Conservation (phyloP, 1,140 invertebrate species). For the Apis laboriosa region DNA sequence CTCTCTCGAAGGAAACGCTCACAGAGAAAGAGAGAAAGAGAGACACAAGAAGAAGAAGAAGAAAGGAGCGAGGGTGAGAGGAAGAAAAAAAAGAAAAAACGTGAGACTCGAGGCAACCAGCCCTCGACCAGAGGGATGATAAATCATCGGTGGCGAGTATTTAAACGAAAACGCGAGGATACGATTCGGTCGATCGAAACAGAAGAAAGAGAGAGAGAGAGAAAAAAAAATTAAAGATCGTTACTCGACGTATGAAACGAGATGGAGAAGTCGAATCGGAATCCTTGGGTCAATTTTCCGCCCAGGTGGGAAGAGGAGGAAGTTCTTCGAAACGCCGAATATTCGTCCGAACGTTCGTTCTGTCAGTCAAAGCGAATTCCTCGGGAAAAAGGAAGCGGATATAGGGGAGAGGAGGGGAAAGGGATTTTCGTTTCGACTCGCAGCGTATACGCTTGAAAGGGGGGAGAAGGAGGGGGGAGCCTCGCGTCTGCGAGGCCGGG, state of each 20-base stretch:
- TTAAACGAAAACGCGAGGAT: slow-evolving; percentile 62
- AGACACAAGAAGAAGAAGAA: neutral
- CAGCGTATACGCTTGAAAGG: slow-evolving; percentile 11
- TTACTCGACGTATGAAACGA: neutral
- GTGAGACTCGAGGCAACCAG: slow-evolving; percentile 60
- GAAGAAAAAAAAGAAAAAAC: neutral
- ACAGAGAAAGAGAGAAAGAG: neutral
- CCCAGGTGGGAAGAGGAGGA: slow-evolving; percentile 50
- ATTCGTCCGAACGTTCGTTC: slow-evolving; percentile 51
- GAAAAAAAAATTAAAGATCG: neutral
- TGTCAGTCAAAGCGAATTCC: slow-evolving; percentile 63
- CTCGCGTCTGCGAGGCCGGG: slow-evolving; percentile 62
- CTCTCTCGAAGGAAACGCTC: slow-evolving; percentile 14
- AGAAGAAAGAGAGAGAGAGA: too few relatives aligned
- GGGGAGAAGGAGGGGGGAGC: slow-evolving; percentile 47
- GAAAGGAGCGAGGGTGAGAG: neutral
- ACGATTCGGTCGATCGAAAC: slow-evolving; percentile 42
- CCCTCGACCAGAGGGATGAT: slow-evolving; percentile 63
- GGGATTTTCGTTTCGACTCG: slow-evolving; percentile 40
- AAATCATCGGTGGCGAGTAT: slow-evolving; percentile 72
- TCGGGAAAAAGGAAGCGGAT: slow-evolving; percentile 54
- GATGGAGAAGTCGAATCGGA: neutral
- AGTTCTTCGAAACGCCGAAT: slow-evolving; percentile 13
- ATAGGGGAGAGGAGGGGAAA: neutral
- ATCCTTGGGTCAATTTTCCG: slow-evolving; percentile 29